Percentiles rank a stretch among this genome's conserved stretches.
These are phyloP conservation scores for Moxostoma hubbsi DNA, from an alignment of 2,797 vertebrate species.

Conservation along the genomic window DNA sequence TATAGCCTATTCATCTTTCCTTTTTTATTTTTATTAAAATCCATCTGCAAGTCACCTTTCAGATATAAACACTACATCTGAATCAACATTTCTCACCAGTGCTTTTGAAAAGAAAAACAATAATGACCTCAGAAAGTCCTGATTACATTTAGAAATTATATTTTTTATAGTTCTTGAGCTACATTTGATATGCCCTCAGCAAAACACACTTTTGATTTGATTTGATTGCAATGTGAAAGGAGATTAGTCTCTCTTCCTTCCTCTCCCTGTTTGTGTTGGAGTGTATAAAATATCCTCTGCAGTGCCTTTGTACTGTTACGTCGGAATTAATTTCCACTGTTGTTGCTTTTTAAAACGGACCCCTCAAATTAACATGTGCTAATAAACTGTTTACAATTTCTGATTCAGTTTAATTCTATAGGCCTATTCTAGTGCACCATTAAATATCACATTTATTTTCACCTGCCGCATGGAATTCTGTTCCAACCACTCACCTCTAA, in stretches of 20 bases:
- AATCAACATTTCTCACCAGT: neutral
- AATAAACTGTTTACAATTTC: constrained; percentile 9
- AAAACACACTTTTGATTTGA: constrained; percentile 27
- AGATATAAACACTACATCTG: neutral
- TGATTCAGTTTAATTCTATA: neutral
- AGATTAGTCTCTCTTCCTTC: constrained; percentile 13
- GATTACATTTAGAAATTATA: neutral
- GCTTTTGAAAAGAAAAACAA: neutral
- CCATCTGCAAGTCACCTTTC: neutral
- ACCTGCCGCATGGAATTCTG: constrained; percentile 4
- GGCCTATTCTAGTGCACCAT: neutral
- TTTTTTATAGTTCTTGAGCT: neutral
- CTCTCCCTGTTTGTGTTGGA: constrained; percentile 2
- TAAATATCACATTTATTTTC: constrained; percentile 2
- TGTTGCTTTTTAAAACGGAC: constrained; percentile 15
- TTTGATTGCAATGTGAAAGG: neutral
- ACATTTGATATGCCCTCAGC: neutral
- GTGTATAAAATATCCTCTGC: neutral
- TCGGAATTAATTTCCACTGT: constrained; percentile 1
- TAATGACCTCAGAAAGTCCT: neutral
- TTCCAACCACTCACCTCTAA: constrained; percentile 24
- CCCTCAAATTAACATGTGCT: neutral
- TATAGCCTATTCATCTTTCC: neutral
- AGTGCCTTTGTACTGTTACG: neutral
- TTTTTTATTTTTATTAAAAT: neutral